Evolutionary conservation across 2,888 invertebrate genomes (phyloP).

Genomic region (Sturmia bella): DNA sequence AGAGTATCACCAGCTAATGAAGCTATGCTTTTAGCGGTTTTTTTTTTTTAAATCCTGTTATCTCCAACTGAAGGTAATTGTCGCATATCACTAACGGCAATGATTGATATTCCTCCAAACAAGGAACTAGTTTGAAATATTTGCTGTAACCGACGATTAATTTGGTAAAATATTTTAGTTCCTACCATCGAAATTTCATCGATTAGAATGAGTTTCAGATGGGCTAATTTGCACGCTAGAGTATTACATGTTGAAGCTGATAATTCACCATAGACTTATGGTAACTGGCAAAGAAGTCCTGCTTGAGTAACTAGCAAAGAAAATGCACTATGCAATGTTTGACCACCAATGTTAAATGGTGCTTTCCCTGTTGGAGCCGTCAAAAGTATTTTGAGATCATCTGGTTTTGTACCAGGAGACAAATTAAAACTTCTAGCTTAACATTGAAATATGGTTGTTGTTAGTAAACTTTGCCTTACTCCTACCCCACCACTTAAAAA

Average conservation of each 20-base stretch:
- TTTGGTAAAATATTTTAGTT: neutral
- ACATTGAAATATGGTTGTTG: neutral
- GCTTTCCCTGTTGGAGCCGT: conserved; percentile 44
- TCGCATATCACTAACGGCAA: conserved; percentile 11
- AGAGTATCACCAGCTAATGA: neutral
- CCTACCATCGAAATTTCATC: conserved; percentile 37
- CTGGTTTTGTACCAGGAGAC: conserved; percentile 27
- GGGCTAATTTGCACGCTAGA: neutral
- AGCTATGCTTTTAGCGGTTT: neutral
- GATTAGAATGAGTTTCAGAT: conserved; percentile 16
- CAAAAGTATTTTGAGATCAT: conserved; percentile 30
- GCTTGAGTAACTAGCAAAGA: neutral
- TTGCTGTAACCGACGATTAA: conserved; percentile 14
- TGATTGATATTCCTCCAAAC: conserved; percentile 19
- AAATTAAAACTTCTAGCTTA: conserved; percentile 6
- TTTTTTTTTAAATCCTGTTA: conserved; percentile 1
- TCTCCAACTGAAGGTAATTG: conserved; percentile 34
- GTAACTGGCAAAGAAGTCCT: no score
- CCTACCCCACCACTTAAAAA: neutral
- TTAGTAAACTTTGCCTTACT: neutral
- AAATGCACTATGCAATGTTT: neutral
- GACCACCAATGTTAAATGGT: conserved; percentile 48
- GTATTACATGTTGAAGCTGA: neutral
- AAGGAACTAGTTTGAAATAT: neutral
- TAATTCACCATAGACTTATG: no score